These are phyloP conservation scores for Dicranocentrus wangi DNA, from an alignment of 2,888 invertebrate species.

Conservation along the genomic window DNA sequence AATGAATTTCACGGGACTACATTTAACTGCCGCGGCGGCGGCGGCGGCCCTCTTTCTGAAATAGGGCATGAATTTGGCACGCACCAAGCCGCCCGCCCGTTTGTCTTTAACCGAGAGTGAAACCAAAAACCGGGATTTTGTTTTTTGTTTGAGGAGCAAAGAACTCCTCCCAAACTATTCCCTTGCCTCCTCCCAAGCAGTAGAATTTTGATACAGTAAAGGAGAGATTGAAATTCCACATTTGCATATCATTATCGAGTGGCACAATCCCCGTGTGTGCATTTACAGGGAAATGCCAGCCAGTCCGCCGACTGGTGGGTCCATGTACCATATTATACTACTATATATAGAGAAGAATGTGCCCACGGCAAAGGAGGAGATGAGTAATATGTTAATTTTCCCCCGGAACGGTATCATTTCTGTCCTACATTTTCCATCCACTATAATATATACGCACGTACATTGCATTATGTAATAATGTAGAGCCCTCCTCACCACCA, in stretches of 20 bases:
- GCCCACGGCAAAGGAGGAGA: slow-evolving; percentile 46
- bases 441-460: slow-evolving; percentile 9
- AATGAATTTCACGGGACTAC: too few relatives aligned
- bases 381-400: slow-evolving; percentile 62
- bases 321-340: too few relatives aligned
- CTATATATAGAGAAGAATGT: slow-evolving; percentile 16
- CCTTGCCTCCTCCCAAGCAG: too few relatives aligned
- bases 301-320: too few relatives aligned
- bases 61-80: too few relatives aligned
- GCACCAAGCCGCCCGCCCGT: too few relatives aligned
- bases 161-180: too few relatives aligned
- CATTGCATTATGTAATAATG: slow-evolving; percentile 34
- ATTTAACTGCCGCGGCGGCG: too few relatives aligned
- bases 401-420: slow-evolving; percentile 39
- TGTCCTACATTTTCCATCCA: slow-evolving; percentile 37
- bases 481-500: slow-evolving; percentile 14
- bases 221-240: slow-evolving; percentile 59
- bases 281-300: slow-evolving; percentile 39
- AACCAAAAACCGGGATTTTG: too few relatives aligned
- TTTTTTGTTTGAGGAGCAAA: too few relatives aligned
- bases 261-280: slow-evolving; percentile 38
- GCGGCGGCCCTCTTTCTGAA: too few relatives aligned
- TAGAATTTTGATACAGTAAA: background rate
- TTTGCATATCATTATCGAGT: slow-evolving; percentile 62
- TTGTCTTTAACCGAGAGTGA: too few relatives aligned